These are phyloP conservation scores for Polyommatus icarus DNA, from an alignment of 2,888 invertebrate species.

Conservation along the genomic window DNA sequence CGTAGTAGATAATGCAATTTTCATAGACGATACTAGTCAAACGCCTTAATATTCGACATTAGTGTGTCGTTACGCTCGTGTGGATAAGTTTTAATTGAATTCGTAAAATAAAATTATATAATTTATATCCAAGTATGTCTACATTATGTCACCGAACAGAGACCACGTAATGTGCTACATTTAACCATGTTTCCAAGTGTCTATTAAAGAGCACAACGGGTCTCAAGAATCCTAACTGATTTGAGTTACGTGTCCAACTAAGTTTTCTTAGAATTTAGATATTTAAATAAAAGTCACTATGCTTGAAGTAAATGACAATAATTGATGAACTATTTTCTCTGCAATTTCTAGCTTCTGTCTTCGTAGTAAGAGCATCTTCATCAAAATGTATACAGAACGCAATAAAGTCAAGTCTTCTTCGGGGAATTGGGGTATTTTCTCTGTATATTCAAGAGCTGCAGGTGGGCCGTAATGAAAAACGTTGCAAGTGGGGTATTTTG, in stretches of 20 bases:
- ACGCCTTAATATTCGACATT: constrained; percentile 3
- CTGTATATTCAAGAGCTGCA: background rate
- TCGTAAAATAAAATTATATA: constrained; percentile 21
- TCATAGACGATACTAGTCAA: constrained; percentile 7
- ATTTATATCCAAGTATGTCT: background rate
- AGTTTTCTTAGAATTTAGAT: too few relatives aligned
- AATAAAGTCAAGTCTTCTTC: background rate
- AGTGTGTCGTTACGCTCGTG: constrained; percentile 23
- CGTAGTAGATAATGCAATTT: background rate
- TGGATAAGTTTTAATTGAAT: background rate
- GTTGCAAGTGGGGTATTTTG: background rate
- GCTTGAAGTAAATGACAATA: too few relatives aligned
- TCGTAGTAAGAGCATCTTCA: background rate
- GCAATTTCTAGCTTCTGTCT: too few relatives aligned
- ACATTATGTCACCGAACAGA: background rate
- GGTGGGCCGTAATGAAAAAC: background rate
- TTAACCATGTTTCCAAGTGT: too few relatives aligned
- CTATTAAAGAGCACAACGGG: too few relatives aligned
- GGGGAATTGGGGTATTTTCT: background rate
- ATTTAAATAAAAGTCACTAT: too few relatives aligned
- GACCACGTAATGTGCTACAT: background rate
- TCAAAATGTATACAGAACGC: background rate
- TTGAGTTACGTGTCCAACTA: too few relatives aligned
- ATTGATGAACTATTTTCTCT: too few relatives aligned
- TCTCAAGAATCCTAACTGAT: too few relatives aligned